phyloP scores from a whole-genome alignment of 2,888 invertebrate species.

The Luffia ferchaultella region DNA sequence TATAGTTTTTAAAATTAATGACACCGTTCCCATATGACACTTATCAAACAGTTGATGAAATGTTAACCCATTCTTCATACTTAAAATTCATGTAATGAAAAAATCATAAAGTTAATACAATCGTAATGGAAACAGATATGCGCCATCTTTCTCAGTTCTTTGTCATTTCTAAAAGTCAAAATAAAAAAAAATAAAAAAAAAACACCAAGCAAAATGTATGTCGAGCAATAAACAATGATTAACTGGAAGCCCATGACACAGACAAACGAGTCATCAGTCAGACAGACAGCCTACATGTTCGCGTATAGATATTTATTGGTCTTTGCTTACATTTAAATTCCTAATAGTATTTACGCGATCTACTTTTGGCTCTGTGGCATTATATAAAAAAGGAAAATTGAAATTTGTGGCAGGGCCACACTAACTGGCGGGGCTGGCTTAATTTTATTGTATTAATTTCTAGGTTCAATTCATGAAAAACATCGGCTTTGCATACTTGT shows the following conservation, averaged over 20 bases:
- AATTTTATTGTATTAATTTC: too few relatives aligned
- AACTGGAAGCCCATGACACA: not conserved
- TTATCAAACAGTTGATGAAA: too few relatives aligned
- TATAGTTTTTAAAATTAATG: too few relatives aligned
- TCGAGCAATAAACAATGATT: not conserved
- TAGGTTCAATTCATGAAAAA: too few relatives aligned
- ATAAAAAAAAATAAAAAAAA: not conserved
- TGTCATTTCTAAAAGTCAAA: too few relatives aligned
- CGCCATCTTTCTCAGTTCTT: too few relatives aligned
- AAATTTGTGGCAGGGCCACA: too few relatives aligned
- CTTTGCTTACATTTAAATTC: not conserved
- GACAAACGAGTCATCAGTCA: not conserved
- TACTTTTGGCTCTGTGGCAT: not conserved
- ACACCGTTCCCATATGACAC: too few relatives aligned
- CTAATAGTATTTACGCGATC: not conserved
- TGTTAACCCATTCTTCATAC: not conserved
- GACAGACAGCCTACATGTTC: not conserved
- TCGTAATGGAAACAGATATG: too few relatives aligned
- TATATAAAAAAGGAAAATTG: too few relatives aligned
- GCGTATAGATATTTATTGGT: not conserved
- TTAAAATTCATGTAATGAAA: not conserved
- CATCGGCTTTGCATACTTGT: too few relatives aligned
- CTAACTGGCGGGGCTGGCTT: too few relatives aligned
- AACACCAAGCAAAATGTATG: not conserved
- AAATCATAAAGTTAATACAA: not conserved